phyloP scores from a whole-genome alignment of 1,140 invertebrate genomes.

The Heterodera schachtii region DNA sequence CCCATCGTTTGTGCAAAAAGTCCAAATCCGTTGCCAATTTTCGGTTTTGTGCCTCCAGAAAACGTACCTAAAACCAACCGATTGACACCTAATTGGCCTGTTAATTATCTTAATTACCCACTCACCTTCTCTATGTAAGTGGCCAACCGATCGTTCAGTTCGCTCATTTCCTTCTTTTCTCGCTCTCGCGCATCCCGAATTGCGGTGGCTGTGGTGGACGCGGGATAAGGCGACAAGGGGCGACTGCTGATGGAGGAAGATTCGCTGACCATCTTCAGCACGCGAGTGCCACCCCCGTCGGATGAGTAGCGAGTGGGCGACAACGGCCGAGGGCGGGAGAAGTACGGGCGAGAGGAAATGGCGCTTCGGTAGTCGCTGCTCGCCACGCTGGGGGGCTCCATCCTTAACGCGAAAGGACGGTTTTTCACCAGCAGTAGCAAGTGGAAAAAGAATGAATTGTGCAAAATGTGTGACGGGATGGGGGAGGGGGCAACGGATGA shows the following conservation, averaged over 20 bases:
- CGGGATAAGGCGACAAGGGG: conserved; percentile 49
- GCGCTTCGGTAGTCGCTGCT: conserved; percentile 59
- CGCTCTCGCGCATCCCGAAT: conserved; percentile 67
- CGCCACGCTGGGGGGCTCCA: conserved; percentile 49
- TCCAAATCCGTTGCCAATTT: conserved; percentile 69
- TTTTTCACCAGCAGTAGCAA: background rate
- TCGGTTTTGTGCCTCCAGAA: conserved; percentile 69
- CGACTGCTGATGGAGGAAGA: conserved; percentile 57
- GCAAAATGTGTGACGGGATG: background rate
- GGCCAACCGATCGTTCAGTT: conserved; percentile 70
- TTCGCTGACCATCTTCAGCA: conserved; percentile 64
- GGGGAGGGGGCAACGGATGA: background rate
- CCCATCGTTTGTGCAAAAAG: conserved; percentile 67
- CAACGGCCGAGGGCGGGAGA: conserved; percentile 47
- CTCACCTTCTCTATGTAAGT: conserved; percentile 69
- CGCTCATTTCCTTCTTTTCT: conserved; percentile 70
- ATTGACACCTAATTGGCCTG: background rate
- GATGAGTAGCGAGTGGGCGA: conserved; percentile 36
- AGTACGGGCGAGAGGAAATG: conserved; percentile 54
- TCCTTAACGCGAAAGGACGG: conserved; percentile 32
- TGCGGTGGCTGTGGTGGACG: conserved; percentile 62
- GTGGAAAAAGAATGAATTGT: background rate
- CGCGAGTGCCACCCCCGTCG: conserved; percentile 35
- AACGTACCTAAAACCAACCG: conserved; percentile 65
- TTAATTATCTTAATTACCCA: background rate